These are phyloP conservation scores for Drymodes brunneopygia DNA, from an alignment of 2,113 vertebrate species.

Conservation along the genomic window DNA sequence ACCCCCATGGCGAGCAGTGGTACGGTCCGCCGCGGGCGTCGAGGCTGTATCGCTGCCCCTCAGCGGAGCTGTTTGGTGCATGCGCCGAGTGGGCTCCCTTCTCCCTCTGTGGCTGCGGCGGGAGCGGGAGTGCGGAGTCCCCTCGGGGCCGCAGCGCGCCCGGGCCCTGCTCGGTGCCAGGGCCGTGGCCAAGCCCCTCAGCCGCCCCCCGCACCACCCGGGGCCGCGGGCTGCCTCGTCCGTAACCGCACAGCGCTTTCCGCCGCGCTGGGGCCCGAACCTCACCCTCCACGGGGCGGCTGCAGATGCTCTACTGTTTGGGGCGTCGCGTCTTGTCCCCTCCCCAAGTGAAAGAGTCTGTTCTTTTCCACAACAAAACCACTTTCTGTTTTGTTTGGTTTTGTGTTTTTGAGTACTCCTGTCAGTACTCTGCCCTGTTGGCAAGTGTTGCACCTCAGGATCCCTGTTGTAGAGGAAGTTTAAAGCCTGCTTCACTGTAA, in stretches of 20 bases:
- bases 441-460: rapidly evolving
- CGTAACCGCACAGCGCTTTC: neutral
- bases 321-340: neutral
- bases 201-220: neutral
- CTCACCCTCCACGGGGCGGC: rapidly evolving
- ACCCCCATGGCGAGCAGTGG: neutral
- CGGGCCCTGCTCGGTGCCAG: neutral
- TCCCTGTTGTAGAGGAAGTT: rapidly evolving
- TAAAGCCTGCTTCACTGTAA: rapidly evolving
- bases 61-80: neutral
- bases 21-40: neutral
- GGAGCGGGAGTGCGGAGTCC: rapidly evolving
- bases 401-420: no score
- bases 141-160: rapidly evolving
- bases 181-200: neutral
- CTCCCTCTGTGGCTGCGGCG: rapidly evolving
- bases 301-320: rapidly evolving
- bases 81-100: rapidly evolving
- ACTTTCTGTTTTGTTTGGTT: neutral
- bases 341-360: neutral
- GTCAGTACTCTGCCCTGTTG: rapidly evolving
- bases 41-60: neutral
- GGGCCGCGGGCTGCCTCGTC: no score
- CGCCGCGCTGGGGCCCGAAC: no score
- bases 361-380: rapidly evolving